A percentile compares a stretch with the other conserved stretches of the same genome.
Evolutionary conservation across 2,888 invertebrate species (phyloP).

Genomic region (Catocala sponsa): DNA sequence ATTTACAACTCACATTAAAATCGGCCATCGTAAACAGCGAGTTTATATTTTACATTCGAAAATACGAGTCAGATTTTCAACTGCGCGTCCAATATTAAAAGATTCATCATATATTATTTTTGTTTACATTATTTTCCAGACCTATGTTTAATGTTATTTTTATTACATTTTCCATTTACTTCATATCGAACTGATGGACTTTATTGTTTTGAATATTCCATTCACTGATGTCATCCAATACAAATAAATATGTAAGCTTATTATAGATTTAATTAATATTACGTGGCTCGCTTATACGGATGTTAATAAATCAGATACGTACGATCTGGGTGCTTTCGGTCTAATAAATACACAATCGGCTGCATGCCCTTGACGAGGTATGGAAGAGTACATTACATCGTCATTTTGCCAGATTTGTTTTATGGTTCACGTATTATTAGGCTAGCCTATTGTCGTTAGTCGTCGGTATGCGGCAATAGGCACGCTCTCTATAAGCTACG

Average conservation of each 20-base stretch:
- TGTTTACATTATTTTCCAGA: not conserved
- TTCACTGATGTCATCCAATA: not conserved
- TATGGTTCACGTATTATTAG: no score
- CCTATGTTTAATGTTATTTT: not conserved
- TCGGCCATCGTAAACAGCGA: slow-evolving; percentile 44
- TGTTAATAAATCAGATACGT: no score
- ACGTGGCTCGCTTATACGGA: not conserved
- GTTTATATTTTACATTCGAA: slow-evolving; percentile 22
- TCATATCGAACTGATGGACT: slow-evolving; percentile 1
- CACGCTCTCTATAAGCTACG: no score
- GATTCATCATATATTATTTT: not conserved
- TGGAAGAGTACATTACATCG: no score
- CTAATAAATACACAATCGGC: no score
- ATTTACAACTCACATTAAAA: slow-evolving; percentile 57
- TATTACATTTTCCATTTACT: not conserved
- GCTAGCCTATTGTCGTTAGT: no score
- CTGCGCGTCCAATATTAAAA: not conserved
- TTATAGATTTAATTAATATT: not conserved
- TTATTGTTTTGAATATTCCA: no score
- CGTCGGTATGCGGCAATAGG: no score
- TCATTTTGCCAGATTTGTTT: no score
- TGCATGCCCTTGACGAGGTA: no score
- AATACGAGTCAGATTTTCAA: slow-evolving; percentile 10
- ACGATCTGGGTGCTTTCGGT: no score
- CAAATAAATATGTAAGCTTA: not conserved